Evolutionary conservation across 2,113 vertebrate genomes (phyloP), one percentile per base, ranked within the genome.

Genomic region (Anser brachyrhynchus): DNA sequence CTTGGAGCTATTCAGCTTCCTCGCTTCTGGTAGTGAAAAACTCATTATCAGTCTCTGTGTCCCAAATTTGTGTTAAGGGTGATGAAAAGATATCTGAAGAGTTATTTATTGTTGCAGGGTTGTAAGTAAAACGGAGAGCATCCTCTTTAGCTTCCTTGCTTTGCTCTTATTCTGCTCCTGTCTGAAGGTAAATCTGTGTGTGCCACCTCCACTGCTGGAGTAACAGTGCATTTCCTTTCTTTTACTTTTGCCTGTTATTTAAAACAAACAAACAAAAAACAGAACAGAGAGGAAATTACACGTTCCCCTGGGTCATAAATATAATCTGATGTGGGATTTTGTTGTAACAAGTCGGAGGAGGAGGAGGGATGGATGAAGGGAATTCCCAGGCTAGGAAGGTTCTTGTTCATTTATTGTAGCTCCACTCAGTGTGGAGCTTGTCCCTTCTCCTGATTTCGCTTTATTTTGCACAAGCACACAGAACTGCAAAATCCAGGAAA

Each of bases 201-300:
- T 29, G 4, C 16, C 70, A 20, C n/a, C 74, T 74, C 51, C 46
- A 2, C 64, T 73, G 35, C 7, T 69, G 66, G 37, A 51, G 70
- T 67, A 1, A 14, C 70, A 1, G 13, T 66, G 80, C 39, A 5
- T 72, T 88, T 88, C 74, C 67, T 79, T 76, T 41, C 69, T 81
- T 87, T 76, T 78, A 31, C 6, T 86, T 89, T 86, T 87, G 86
- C 57, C 78, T 49, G 84, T 84, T n/a, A 26, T 35, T 92, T 69
- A 21, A 93, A 92, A 72, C 59, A 55, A 51, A 29, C 28, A 49
- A 49, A 49, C 20, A 49, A 49, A 46, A 49, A 49, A 49, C 49
- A 49, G 49, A 49, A 17, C 49, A 6, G 72, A 72, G 94, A 80
- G 91, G 94, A 89, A 94, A 95, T 96, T 15, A 39, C 90, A 71